phyloP scores from a whole-genome alignment of 2,797 vertebrate species.

The Alca torda region DNA sequence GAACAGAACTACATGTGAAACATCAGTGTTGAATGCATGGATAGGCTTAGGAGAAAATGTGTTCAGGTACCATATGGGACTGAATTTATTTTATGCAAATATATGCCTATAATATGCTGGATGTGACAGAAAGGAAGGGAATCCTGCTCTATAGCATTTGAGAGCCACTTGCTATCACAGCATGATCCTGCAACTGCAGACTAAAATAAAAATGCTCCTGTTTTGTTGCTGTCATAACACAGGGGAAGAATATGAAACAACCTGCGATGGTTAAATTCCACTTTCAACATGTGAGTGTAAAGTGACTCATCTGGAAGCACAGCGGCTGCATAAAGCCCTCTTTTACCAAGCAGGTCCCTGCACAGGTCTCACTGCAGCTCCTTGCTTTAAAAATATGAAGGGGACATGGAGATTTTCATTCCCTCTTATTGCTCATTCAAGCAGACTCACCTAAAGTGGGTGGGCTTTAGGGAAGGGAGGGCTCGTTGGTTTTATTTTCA shows the following conservation, averaged over 20 bases:
- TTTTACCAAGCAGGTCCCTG: neutral
- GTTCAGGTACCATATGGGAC: neutral
- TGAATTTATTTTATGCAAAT: neutral
- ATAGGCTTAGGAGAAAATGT: neutral
- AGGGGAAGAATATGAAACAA: neutral
- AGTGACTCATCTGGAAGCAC: conserved; percentile 1
- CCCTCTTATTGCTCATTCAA: neutral
- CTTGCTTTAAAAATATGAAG: neutral
- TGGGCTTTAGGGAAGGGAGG: neutral
- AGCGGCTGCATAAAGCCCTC: neutral
- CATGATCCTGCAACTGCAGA: neutral
- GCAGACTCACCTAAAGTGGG: neutral
- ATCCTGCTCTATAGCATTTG: neutral
- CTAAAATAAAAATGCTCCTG: neutral
- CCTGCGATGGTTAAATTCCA: neutral
- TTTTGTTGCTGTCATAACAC: conserved; percentile 14
- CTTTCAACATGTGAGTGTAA: neutral
- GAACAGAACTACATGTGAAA: neutral
- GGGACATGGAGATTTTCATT: neutral
- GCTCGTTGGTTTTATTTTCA: neutral
- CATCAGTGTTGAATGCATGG: neutral
- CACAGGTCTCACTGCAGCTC: neutral
- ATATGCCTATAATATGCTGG: neutral
- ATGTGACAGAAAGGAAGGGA: neutral
- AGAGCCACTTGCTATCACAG: conserved; percentile 11